A percentile compares a stretch with the other conserved stretches of the same genome.
Conservation (phyloP, 2,113 vertebrate species). For the Actenoides lindsayi region DNA sequence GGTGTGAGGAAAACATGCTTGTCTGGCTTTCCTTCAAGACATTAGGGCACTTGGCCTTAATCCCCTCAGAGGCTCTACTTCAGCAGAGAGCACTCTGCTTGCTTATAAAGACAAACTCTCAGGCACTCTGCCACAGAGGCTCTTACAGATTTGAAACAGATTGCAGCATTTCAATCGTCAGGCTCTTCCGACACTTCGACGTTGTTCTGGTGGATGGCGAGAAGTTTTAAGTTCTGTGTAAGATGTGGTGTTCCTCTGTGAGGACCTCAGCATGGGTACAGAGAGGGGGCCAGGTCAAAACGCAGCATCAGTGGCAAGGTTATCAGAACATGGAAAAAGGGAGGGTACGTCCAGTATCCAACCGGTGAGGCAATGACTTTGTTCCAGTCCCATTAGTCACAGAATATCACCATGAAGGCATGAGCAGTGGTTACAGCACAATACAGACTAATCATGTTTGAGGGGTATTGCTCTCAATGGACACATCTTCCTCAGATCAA, state of each 20-base stretch:
- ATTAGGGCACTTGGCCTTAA: background rate
- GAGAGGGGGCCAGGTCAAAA: background rate
- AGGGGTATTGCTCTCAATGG: background rate
- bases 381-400: background rate
- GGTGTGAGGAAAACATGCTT: background rate
- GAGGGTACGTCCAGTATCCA: background rate
- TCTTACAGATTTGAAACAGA: background rate
- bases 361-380: background rate
- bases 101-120: background rate
- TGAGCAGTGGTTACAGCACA: accelerated
- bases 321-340: background rate
- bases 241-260: background rate
- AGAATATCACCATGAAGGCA: background rate
- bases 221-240: background rate
- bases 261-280: background rate
- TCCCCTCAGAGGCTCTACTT: background rate
- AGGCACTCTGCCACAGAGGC: background rate
- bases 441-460: background rate
- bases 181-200: background rate
- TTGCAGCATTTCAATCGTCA: background rate
- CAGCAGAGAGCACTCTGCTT: background rate
- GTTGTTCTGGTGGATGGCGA: background rate
- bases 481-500: background rate
- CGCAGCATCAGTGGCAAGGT: background rate
- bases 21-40: background rate